Conservation (phyloP, 2,797 vertebrate genomes). For the Crocodylus rhombifer region DNA sequence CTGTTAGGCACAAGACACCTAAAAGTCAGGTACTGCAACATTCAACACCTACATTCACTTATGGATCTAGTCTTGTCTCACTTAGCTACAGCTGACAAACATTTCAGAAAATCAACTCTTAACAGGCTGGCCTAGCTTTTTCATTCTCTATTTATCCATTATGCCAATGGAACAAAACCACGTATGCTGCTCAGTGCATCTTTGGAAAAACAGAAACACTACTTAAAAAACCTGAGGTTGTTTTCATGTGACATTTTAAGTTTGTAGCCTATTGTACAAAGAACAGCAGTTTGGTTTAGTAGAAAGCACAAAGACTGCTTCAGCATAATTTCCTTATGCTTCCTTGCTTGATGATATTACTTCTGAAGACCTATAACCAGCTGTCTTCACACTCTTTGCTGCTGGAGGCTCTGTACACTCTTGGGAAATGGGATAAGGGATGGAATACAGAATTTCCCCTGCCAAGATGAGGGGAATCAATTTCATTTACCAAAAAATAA, state of each 20-base stretch:
- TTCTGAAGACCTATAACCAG: background rate
- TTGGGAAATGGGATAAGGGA: background rate
- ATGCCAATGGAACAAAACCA: background rate
- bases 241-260: background rate
- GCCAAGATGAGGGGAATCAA: background rate
- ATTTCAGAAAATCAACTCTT: background rate
- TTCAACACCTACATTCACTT: background rate
- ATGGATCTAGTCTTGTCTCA: background rate
- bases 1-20: no score
- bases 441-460: conserved; percentile 5
- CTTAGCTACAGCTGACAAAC: background rate
- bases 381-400: background rate
- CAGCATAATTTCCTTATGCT: background rate
- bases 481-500: conserved; percentile 17
- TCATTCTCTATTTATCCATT: background rate
- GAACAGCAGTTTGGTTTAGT: background rate
- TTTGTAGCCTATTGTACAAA: background rate
- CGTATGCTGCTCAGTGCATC: background rate
- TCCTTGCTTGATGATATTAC: background rate
- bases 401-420: background rate
- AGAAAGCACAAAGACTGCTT: background rate
- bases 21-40: background rate
- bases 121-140: background rate
- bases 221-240: background rate
- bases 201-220: background rate